Evolutionary conservation across 2,888 invertebrate species (phyloP).

Genomic region (Mystacides longicornis): DNA sequence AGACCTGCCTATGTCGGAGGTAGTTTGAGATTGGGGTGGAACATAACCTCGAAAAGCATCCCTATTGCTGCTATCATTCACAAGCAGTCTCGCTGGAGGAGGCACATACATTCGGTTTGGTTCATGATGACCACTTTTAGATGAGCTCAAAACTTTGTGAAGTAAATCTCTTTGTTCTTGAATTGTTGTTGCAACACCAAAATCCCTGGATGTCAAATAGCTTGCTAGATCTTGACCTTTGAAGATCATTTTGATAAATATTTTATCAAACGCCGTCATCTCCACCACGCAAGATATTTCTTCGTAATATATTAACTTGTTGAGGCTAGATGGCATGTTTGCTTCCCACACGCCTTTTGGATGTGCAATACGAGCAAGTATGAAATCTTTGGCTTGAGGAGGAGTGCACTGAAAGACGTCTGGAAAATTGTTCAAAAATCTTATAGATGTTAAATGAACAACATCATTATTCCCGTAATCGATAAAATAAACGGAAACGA

Average conservation of each 20-base stretch:
- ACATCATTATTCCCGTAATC: conserved; percentile 60
- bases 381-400: conserved; percentile 54
- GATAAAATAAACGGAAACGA: conserved; percentile 57
- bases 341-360: conserved; percentile 49
- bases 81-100: background rate
- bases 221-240: conserved; percentile 45
- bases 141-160: conserved; percentile 23
- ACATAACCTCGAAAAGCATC: background rate
- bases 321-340: conserved; percentile 38
- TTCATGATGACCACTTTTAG: conserved; percentile 1
- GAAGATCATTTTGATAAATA: conserved; percentile 43
- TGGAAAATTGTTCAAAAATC: conserved; percentile 49
- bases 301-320: conserved; percentile 40
- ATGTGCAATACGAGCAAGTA: conserved; percentile 50
- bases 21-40: background rate
- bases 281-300: conserved; percentile 39
- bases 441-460: conserved; percentile 51
- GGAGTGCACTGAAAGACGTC: conserved; percentile 45
- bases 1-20: background rate
- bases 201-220: conserved; percentile 40
- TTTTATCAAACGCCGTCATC: conserved; percentile 36
- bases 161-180: conserved; percentile 40
- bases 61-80: background rate
- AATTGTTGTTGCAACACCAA: conserved; percentile 41
- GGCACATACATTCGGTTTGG: background rate